phyloP scores from a whole-genome alignment of 2,888 invertebrate species.

The Pachydiplax longipennis region DNA sequence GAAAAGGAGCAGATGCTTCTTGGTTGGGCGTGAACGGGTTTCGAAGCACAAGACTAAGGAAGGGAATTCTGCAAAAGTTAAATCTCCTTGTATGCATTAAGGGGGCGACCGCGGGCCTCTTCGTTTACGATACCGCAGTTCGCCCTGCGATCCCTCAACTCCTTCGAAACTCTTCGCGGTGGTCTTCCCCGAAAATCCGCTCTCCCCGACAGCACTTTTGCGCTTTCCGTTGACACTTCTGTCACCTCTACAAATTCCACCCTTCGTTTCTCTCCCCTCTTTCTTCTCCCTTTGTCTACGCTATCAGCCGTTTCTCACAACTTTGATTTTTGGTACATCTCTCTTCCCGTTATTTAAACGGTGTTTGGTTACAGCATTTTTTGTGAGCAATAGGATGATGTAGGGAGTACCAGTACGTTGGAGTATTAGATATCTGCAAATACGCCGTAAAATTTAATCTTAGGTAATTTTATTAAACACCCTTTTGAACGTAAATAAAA shows the following conservation, averaged over 20 bases:
- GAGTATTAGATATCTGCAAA: no score
- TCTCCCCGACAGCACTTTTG: background rate
- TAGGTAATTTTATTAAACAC: no score
- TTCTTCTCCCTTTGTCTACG: background rate
- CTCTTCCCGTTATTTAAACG: no score
- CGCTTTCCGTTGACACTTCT: background rate
- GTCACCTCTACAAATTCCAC: background rate
- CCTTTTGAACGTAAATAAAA: no score
- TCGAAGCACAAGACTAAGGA: background rate
- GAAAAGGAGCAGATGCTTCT: background rate
- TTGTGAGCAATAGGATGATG: no score
- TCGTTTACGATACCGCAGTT: background rate
- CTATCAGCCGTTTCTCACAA: no score
- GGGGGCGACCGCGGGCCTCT: background rate
- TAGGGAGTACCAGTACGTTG: no score
- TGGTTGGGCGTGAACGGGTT: background rate
- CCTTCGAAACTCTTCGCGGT: no score
- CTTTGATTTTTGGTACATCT: no score
- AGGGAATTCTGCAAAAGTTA: background rate
- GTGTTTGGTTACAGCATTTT: no score
- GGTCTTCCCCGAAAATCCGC: background rate
- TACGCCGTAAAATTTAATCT: no score
- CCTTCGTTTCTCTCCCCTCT: background rate
- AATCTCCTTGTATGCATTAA: background rate
- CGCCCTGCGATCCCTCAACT: background rate